phyloP scores from a whole-genome alignment of 2,113 vertebrate species.

The Ptilorrhoa leucosticta region DNA sequence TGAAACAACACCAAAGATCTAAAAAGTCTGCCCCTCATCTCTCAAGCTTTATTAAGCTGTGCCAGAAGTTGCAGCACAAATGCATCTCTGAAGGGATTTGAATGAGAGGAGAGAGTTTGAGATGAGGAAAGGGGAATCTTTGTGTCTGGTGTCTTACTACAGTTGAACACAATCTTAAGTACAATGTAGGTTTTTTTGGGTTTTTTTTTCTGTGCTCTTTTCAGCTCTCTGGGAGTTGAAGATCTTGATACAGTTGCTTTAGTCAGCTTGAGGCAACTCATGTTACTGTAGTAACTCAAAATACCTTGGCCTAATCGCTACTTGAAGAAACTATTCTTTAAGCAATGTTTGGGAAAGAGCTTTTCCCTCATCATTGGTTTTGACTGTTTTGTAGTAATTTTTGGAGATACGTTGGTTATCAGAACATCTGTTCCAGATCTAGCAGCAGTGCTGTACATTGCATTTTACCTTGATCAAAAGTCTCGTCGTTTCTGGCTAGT shows the following conservation, averaged over 20 bases:
- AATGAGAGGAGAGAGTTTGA: neutral
- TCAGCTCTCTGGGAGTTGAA: neutral
- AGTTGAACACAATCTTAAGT: neutral
- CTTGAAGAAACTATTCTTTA: conserved; percentile 23
- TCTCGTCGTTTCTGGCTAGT: neutral
- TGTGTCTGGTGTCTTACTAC: neutral
- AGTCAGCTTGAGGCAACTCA: neutral
- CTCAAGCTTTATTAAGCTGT: neutral
- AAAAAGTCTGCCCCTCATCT: neutral
- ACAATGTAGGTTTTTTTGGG: neutral
- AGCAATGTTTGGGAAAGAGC: conserved; percentile 22
- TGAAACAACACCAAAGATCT: neutral
- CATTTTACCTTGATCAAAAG: neutral
- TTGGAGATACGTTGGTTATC: conserved; percentile 8
- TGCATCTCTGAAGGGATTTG: neutral
- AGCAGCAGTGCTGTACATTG: neutral
- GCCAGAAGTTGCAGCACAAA: neutral
- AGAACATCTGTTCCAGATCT: neutral
- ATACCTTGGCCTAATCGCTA: conserved; percentile 1
- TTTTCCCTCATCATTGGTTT: neutral
- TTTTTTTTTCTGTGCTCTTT: neutral
- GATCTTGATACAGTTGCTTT: neutral
- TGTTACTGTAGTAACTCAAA: conserved; percentile 7
- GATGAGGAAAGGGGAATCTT: neutral
- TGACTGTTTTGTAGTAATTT: conserved; percentile 40